Evolutionary conservation across 1,140 invertebrate genomes (phyloP), one percentile per base, ranked within the genome.

Genomic region (Eupeodes corollae): DNA sequence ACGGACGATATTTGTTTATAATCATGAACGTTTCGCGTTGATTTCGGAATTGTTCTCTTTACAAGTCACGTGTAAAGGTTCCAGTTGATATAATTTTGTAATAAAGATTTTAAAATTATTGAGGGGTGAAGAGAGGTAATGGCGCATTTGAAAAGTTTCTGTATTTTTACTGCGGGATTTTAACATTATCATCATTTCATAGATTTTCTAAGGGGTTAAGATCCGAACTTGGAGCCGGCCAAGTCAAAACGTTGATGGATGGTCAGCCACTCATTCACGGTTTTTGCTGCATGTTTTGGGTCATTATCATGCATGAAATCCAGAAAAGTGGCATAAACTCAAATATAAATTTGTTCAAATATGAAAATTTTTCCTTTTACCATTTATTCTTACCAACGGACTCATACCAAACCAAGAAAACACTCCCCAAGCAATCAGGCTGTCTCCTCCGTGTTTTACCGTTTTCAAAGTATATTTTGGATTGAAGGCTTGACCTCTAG

Each of bases 391-490:
- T 6, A 19, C 33, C 8, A 46, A 18, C 33, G 32, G 14, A 8
- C 33, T 38, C 6, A 41, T n/a, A 14, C 14, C 39, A 16, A 8
- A 9, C 37, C 35, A 41, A 32, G 30, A 32, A 42, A 47, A 30
- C 3, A n/a, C 10, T 30, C 45, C 42, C 35, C 49, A 53, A 31
- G 42, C 42, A 21, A 44, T 40, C n/a, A 47, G 44, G 16, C 18
- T 46, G 8, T 26, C 49, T 48, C 49, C 52, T 34, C 48, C 52
- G 46, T 53, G 46, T 43, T 53, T 53, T 34, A 53, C 26, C 1
- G 48, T 41, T 14, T 53, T 45, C 1, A 2, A 38, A 6, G 39
- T 48, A 39, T 47, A 52, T 32, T 14, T 33, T 31, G 51, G 44
- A 42, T 50, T 45, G 9, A 45, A 44, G 5, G 42, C 46, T 35